Percentiles rank a stretch among this genome's conserved stretches.
These are phyloP conservation scores for Xyrauchen texanus DNA, from an alignment of 2,113 vertebrate genomes.

Conservation along the genomic window DNA sequence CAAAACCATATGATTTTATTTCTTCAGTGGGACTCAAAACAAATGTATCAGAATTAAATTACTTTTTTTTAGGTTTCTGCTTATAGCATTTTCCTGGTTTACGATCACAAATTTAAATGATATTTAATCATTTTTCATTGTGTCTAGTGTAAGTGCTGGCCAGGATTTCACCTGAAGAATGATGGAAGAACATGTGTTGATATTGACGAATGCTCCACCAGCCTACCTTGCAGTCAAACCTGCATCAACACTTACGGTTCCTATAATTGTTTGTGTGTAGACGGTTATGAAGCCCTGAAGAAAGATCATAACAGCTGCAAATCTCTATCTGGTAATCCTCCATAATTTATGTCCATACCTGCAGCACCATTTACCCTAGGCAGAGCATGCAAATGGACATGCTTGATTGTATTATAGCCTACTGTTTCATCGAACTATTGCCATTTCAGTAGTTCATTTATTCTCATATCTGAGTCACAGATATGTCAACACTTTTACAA, in stretches of 20 bases:
- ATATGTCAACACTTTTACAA: too few relatives aligned
- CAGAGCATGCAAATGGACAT: background rate
- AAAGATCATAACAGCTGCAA: constrained; percentile 90
- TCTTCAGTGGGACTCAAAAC: too few relatives aligned
- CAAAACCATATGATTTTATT: too few relatives aligned
- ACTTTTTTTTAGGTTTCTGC: background rate
- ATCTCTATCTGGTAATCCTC: constrained; percentile 85
- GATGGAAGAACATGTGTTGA: constrained; percentile 95
- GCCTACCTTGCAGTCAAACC: constrained; percentile 93
- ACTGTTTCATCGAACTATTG: too few relatives aligned
- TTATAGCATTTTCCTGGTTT: background rate
- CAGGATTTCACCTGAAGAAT: constrained; percentile 92
- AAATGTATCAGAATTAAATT: too few relatives aligned
- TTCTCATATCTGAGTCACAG: too few relatives aligned
- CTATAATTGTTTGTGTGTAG: constrained; percentile 90
- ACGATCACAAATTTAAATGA: background rate
- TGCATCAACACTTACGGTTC: constrained; percentile 97
- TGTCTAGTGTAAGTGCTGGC: constrained; percentile 96
- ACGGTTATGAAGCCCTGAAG: constrained; percentile 88
- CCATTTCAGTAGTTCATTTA: too few relatives aligned
- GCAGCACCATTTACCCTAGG: background rate
- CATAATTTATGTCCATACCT: background rate
- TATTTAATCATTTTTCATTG: constrained; percentile 35
- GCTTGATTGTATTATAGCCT: background rate
- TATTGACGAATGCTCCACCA: constrained; percentile 90